Evolutionary conservation across 2,797 vertebrate genomes (phyloP).

Genomic region (Phalloptychus januarius): DNA sequence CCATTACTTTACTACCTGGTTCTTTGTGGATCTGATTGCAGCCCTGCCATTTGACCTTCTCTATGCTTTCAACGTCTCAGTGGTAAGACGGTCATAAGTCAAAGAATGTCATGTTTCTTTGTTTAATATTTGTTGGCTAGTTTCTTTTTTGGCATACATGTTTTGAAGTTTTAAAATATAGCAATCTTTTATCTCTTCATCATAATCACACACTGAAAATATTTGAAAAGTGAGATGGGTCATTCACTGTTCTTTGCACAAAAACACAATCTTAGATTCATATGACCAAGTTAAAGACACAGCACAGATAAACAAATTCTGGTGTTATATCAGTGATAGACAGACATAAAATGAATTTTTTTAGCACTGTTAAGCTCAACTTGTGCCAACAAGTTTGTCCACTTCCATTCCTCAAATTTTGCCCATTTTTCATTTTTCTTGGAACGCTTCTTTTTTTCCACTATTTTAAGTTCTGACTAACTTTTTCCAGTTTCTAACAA

Average conservation of each 20-base stretch:
- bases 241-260: background rate
- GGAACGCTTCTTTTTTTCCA: background rate
- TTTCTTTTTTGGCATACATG: background rate
- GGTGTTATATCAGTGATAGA: background rate
- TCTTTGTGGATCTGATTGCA: constrained; percentile 93
- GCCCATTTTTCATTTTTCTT: background rate
- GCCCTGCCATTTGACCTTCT: constrained; percentile 96
- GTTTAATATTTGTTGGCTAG: background rate
- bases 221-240: background rate
- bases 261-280: background rate
- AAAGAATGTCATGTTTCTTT: background rate
- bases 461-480: background rate
- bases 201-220: background rate
- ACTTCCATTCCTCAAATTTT: background rate
- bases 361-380: background rate
- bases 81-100: constrained; percentile 81
- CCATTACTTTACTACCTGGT: constrained; percentile 96
- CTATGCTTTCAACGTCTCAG: constrained; percentile 93
- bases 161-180: background rate
- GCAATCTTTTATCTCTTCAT: background rate
- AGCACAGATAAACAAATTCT: background rate
- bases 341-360: background rate
- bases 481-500: background rate
- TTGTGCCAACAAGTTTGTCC: background rate
- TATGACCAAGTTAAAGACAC: background rate